A percentile compares a stretch with the other conserved stretches of the same genome.
Conservation (phyloP, 2,888 invertebrate species). For the Platynereis dumerilii region DNA sequence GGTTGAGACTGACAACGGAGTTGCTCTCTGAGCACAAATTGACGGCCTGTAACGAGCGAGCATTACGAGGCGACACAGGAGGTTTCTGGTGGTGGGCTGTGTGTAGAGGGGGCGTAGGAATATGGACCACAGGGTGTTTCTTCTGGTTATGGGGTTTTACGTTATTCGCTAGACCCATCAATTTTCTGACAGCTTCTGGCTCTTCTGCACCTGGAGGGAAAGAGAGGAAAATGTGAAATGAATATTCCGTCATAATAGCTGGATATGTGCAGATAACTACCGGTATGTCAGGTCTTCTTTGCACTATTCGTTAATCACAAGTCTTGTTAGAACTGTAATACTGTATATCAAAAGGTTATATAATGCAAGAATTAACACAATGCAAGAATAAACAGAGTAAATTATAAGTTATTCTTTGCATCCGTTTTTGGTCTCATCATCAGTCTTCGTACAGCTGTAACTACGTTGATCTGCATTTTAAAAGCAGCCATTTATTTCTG, state of each 20-base stretch:
- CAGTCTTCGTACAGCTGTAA: too few species aligned
- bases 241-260: background rate
- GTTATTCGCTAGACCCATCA: conserved; percentile 79
- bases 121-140: conserved; percentile 85
- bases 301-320: too few species aligned
- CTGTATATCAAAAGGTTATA: too few species aligned
- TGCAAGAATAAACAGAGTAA: too few species aligned
- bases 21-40: conserved; percentile 92
- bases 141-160: conserved; percentile 59
- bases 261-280: background rate
- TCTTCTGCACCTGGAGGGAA: conserved; percentile 89
- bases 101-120: conserved; percentile 65
- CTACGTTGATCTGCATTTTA: too few species aligned
- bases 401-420: too few species aligned
- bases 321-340: too few species aligned
- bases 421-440: too few species aligned
- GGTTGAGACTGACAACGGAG: conserved; percentile 90
- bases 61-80: conserved; percentile 73
- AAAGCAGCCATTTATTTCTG: too few species aligned
- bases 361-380: too few species aligned
- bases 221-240: background rate
- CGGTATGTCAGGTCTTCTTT: too few species aligned
- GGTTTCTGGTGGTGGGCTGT: conserved; percentile 72
- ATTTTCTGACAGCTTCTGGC: conserved; percentile 94
- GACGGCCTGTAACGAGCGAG: conserved; percentile 69